Evolutionary conservation across 2,888 invertebrate species (phyloP).

Genomic region (Ischnus inquisitorius): DNA sequence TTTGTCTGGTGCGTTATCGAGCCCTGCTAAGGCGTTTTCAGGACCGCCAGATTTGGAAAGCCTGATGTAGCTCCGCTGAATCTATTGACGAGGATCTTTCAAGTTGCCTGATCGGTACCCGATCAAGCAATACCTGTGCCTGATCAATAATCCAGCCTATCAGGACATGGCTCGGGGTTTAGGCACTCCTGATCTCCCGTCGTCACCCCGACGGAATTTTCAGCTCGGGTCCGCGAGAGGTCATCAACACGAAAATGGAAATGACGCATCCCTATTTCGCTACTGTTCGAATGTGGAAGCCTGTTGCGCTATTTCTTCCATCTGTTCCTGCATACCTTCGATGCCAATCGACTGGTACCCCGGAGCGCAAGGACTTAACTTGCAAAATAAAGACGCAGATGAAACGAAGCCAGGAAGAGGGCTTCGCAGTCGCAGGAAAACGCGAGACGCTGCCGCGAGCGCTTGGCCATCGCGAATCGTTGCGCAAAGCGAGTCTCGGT

Average conservation of each 20-base stretch:
- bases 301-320: conserved; percentile 16
- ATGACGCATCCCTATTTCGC: conserved; percentile 4
- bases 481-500: conserved; percentile 53
- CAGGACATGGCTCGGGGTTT: too few species aligned
- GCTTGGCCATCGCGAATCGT: conserved; percentile 29
- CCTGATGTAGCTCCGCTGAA: too few species aligned
- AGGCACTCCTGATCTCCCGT: too few species aligned
- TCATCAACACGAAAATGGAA: conserved; percentile 9
- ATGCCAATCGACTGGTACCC: not conserved
- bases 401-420: not conserved
- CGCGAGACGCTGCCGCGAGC: conserved; percentile 36
- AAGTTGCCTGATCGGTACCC: too few species aligned
- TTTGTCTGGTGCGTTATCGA: too few species aligned
- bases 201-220: too few species aligned
- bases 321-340: not conserved
- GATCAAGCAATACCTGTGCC: too few species aligned
- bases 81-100: too few species aligned
- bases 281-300: conserved; percentile 20
- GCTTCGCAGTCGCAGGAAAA: conserved; percentile 45
- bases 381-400: not conserved
- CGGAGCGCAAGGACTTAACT: not conserved
- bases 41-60: too few species aligned
- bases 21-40: too few species aligned
- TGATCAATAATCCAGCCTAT: too few species aligned
- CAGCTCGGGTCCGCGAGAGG: not conserved